Evolutionary conservation across 2,888 invertebrate species (phyloP).

Genomic region (Phengaris arion): DNA sequence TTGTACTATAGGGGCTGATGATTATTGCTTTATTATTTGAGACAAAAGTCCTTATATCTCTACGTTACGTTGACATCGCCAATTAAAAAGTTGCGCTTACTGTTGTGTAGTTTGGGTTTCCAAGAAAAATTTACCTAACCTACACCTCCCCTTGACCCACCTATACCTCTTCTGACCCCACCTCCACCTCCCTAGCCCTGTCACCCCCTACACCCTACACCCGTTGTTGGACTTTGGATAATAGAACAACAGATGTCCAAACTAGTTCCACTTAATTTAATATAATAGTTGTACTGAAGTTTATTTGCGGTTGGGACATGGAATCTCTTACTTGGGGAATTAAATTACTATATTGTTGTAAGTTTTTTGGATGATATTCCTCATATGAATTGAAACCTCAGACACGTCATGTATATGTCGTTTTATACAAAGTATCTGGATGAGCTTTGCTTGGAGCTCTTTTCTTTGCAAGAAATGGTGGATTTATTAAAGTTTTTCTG

Average conservation of each 20-base stretch:
- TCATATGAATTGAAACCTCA: neutral
- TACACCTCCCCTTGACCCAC: neutral
- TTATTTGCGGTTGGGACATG: neutral
- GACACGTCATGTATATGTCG: too few relatives aligned
- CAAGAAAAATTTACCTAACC: slow-evolving; percentile 1
- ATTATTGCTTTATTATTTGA: neutral
- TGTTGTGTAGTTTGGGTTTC: neutral
- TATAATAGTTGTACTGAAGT: neutral
- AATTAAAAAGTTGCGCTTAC: neutral
- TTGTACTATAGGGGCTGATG: too few relatives aligned
- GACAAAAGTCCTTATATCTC: neutral
- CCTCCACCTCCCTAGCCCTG: neutral
- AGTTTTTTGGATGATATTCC: neutral
- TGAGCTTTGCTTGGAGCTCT: too few relatives aligned
- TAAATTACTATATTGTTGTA: neutral
- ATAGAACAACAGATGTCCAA: neutral
- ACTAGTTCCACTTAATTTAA: slow-evolving; percentile 12
- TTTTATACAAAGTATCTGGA: too few relatives aligned
- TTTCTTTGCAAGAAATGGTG: too few relatives aligned
- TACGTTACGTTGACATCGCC: neutral
- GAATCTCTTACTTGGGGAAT: neutral
- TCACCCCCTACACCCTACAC: neutral
- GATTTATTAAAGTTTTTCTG: too few relatives aligned
- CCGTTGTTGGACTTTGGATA: neutral
- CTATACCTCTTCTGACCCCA: neutral